Percentiles rank a stretch among this genome's conserved stretches.
Evolutionary conservation across 2,797 vertebrate species (phyloP).

Genomic region (Podarcis lilfordi): DNA sequence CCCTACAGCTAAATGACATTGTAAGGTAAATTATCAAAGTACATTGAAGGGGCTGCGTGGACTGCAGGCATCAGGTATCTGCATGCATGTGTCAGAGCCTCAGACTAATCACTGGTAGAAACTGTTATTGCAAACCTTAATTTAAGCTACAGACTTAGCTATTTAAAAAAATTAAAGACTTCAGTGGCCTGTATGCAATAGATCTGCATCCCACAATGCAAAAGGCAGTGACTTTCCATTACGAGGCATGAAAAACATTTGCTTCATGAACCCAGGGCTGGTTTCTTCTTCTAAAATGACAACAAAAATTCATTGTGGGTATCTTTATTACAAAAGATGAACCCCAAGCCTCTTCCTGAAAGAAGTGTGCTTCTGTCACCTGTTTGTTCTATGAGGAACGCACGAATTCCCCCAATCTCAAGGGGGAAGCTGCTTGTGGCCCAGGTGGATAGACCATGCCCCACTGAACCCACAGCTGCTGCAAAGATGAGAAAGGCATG

Average conservation of each 20-base stretch:
- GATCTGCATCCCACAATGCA: background rate
- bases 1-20: background rate
- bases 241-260: background rate
- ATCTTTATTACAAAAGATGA: conserved; percentile 14
- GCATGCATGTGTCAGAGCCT: background rate
- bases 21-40: background rate
- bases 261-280: background rate
- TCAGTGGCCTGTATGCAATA: conserved; percentile 8
- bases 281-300: background rate
- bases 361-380: background rate
- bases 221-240: background rate
- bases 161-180: background rate
- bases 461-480: background rate
- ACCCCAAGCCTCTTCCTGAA: background rate
- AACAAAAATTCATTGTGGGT: background rate
- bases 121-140: background rate
- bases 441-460: conserved; percentile 43
- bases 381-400: background rate
- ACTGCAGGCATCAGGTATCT: background rate
- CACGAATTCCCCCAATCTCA: background rate
- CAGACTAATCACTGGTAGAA: background rate
- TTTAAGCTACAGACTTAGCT: conserved; percentile 17
- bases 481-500: conserved; percentile 36
- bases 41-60: background rate
- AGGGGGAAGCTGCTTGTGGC: background rate